Evolutionary conservation across 1,140 invertebrate genomes (phyloP).

Genomic region (Lanistes nyassanus): DNA sequence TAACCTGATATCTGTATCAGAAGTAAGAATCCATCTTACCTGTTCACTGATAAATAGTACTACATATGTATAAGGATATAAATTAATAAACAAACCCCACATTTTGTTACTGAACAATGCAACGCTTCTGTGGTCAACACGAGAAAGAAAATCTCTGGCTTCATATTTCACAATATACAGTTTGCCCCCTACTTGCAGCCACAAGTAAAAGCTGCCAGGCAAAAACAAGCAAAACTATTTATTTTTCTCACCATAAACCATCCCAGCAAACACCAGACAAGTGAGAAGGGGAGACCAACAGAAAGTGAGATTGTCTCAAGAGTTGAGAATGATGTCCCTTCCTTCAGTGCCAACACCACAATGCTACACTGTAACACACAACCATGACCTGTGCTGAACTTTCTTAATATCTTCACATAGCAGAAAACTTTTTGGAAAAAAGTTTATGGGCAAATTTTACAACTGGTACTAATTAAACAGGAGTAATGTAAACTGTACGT

Average conservation of each 20-base stretch:
- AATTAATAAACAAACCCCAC: background rate
- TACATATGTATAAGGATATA: background rate
- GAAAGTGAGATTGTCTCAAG: conserved; percentile 43
- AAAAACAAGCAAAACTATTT: background rate
- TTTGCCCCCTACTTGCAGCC: background rate
- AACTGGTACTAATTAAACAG: no score
- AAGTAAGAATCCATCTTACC: no score
- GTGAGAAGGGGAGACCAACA: conserved; percentile 51
- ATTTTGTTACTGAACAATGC: background rate
- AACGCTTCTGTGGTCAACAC: background rate
- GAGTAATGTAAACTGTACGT: no score
- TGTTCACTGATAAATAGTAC: background rate
- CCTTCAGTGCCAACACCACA: conserved; percentile 49
- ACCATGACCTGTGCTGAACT: background rate
- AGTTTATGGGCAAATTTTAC: no score
- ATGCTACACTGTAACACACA: conserved; percentile 48
- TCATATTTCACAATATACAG: no score
- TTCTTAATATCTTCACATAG: no score
- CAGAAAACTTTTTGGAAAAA: background rate
- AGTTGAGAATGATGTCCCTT: conserved; percentile 42
- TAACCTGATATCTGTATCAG: no score
- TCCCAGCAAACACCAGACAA: conserved; percentile 53
- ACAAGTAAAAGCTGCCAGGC: background rate
- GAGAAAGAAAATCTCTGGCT: background rate
- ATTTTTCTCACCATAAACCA: conserved; percentile 48